phyloP scores from a whole-genome alignment of 2,797 vertebrate genomes.

The Delichon dasypus region DNA sequence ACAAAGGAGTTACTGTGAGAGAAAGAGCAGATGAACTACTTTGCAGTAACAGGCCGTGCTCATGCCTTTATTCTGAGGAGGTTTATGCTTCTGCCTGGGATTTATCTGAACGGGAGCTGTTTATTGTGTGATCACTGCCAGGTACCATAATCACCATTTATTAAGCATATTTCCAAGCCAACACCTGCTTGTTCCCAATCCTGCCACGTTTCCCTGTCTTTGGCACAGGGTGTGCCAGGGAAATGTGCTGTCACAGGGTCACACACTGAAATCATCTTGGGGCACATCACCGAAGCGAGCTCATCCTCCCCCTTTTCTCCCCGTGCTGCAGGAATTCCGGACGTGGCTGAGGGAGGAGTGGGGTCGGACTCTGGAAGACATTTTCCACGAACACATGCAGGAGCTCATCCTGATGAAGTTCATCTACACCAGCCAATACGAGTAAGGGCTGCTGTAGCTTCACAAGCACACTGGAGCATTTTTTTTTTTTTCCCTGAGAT shows the following conservation, averaged over 20 bases:
- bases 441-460: conserved; percentile 77
- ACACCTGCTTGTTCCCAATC: background rate
- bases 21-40: background rate
- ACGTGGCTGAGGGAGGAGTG: conserved; percentile 98
- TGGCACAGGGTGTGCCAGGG: background rate
- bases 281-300: background rate
- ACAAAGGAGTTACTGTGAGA: background rate
- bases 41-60: background rate
- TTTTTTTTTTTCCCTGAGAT: background rate
- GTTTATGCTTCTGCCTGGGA: background rate
- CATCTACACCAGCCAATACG: conserved; percentile 99
- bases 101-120: background rate
- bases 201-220: background rate
- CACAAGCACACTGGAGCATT: background rate
- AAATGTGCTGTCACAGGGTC: background rate
- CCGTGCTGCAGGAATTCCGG: conserved; percentile 87
- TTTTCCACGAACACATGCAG: conserved; percentile 99
- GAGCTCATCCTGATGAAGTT: conserved; percentile 99
- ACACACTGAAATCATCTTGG: accelerated
- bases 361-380: conserved; percentile 96
- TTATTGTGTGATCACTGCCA: background rate
- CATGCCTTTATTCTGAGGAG: background rate
- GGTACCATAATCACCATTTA: background rate
- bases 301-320: background rate
- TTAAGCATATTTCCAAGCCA: background rate